A percentile compares a stretch with the other conserved stretches of the same genome.
phyloP scores from a whole-genome alignment of 37 sponge, comb jelly and placozoan species.

The Oscarella lobularis region DNA sequence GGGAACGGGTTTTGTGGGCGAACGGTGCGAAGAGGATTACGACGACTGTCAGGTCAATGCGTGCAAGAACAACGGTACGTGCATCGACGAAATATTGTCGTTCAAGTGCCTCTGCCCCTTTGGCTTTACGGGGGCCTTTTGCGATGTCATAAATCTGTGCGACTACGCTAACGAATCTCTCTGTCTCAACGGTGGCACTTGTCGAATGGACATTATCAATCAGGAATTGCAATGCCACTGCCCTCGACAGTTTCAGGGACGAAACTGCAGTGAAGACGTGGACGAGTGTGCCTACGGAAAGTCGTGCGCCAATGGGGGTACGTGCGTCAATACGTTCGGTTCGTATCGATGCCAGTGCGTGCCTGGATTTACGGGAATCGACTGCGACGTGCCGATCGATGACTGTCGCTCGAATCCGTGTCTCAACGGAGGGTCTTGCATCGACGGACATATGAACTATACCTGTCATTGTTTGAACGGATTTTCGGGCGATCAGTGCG shows the following conservation, averaged over 20 bases:
- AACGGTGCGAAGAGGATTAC: conserved; percentile 12
- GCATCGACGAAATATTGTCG: conserved; percentile 17
- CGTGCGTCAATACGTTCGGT: too few species aligned
- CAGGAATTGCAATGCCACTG: conserved; percentile 5
- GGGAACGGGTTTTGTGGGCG: conserved; percentile 11
- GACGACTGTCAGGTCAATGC: conserved; percentile 22
- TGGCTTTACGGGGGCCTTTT: conserved; percentile 16
- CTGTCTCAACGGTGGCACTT: conserved; percentile 14
- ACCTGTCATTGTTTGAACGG: too few species aligned
- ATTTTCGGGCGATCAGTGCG: too few species aligned
- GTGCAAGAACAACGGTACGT: conserved; percentile 45
- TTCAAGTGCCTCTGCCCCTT: conserved; percentile 10
- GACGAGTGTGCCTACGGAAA: not conserved
- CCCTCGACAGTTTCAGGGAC: conserved; percentile 9
- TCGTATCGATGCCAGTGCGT: too few species aligned
- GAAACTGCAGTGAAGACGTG: conserved; percentile 15
- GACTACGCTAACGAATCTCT: not conserved
- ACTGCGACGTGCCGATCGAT: too few species aligned
- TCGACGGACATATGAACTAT: too few species aligned
- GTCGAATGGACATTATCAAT: not conserved
- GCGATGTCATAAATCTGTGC: not conserved
- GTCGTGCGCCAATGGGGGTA: too few species aligned
- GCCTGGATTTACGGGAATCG: too few species aligned
- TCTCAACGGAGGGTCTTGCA: too few species aligned
- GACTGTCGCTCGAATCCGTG: too few species aligned